Base-by-base conservation (phyloP, 2,888 invertebrate species). In the Calephelis perditalis region DNA sequence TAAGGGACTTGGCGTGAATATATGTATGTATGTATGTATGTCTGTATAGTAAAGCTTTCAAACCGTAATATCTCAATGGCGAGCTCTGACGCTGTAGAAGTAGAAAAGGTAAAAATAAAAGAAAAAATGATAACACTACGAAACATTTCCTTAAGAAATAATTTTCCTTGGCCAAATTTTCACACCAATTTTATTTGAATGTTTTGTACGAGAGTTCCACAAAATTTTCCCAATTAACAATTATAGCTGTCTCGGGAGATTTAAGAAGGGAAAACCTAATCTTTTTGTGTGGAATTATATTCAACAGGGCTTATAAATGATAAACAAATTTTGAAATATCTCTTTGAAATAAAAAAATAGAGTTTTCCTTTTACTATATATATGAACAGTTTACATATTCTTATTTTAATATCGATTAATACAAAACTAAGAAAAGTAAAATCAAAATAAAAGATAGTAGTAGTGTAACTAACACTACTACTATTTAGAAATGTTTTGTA, bases 221-320 rank as follows among this genome's bases (percentile, higher is more conserved):
- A 26, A 26, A 49, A 26, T 49, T 49, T 49, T 26, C 15, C 26
- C 49, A 49, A 49, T 49, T 49, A 49, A 49, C 15, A 49, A 49
- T 49, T 49, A 49, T 49, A 49, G 49, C 49, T 5, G 49, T 49
- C 49, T 26, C 26, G 7, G 49, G 49, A 26, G 49, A 49, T 49
- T 49, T 49, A 49, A 49, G 49, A 26, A 49, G 49, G 26, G 26
- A 49, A 49, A 49, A 10, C 26, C n/a, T 49, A 10, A 49, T 26
- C 15, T 49, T 49, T 26, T 49, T 49, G 10, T 49, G 26, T 26
- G 10, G 49, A 49, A 49, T 49, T 49, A 49, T 49, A 49, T 49
- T 26, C 49, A 26, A 26, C 26, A 26, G 26, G 49, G 26, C 49
- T 15, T 7, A 47, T 15, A 47, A 15, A 47, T 49, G 7, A 49